Percentiles rank a stretch among this genome's conserved stretches.
Conservation (phyloP, 2,113 vertebrate genomes). For the Cavia porcellus region DNA sequence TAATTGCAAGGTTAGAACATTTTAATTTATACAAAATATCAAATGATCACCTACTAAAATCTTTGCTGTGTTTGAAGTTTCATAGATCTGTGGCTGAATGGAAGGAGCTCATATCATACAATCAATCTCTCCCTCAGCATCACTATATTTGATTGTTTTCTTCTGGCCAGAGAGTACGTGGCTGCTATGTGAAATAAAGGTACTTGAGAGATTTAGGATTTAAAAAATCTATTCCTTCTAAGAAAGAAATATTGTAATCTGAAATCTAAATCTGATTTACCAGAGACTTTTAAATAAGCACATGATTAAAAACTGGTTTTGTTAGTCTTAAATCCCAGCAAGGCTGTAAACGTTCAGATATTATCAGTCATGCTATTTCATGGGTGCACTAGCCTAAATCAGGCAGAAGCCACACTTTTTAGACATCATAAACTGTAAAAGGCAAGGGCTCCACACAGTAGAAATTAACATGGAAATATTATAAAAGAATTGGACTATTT, state of each 20-base stretch:
- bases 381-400: background rate
- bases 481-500: background rate
- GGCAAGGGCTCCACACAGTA: too few species aligned
- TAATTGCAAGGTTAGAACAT: background rate
- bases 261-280: slow-evolving; percentile 52
- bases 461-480: background rate
- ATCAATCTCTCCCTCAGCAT: background rate
- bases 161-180: background rate
- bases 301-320: slow-evolving; percentile 34
- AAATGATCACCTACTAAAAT: background rate
- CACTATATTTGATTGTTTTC: background rate
- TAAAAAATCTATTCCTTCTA: slow-evolving; percentile 13
- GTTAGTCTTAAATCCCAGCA: background rate
- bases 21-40: slow-evolving; percentile 43
- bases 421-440: background rate
- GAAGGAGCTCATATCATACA: background rate
- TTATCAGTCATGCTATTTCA: background rate
- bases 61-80: slow-evolving; percentile 8
- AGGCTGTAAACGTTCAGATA: background rate
- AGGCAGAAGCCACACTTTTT: background rate
- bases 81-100: background rate
- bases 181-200: background rate
- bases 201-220: background rate
- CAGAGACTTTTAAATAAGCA: slow-evolving; percentile 48
- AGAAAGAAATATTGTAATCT: slow-evolving; percentile 43